These are phyloP conservation scores for Panagrolaimus sp. DNA, from an alignment of 1,140 invertebrate genomes.

Conservation along the genomic window DNA sequence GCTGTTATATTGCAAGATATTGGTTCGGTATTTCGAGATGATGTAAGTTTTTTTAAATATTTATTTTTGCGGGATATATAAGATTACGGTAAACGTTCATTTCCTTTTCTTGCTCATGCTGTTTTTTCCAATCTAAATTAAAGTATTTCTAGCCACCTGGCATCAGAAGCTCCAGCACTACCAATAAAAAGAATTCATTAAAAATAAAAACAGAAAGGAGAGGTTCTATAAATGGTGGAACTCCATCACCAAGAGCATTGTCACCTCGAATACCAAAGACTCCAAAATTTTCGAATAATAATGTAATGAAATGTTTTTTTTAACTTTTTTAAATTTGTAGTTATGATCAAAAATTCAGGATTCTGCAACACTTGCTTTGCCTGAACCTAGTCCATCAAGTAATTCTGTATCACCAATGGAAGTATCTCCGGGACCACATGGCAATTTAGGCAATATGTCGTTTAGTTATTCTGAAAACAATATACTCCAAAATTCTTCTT, in stretches of 20 bases:
- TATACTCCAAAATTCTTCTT: background rate
- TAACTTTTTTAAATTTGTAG: background rate
- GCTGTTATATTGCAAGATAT: background rate
- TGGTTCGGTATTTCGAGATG: background rate
- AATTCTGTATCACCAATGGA: background rate
- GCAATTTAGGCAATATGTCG: background rate
- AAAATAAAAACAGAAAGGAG: conserved; percentile 1
- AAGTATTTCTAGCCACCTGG: background rate
- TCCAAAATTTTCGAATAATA: background rate
- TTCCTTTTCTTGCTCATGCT: too few relatives aligned
- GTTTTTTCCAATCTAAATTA: too few relatives aligned
- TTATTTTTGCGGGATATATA: too few relatives aligned
- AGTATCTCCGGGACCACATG: background rate
- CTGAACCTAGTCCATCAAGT: conserved; percentile 8
- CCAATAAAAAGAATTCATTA: background rate
- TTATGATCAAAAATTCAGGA: background rate
- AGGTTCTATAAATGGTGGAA: background rate
- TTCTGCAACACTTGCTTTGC: background rate
- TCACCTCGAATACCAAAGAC: background rate
- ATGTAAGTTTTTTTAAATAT: background rate
- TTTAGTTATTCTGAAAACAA: background rate
- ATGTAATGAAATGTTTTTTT: background rate
- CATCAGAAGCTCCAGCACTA: background rate
- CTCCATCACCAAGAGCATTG: background rate
- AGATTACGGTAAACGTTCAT: too few relatives aligned